phyloP scores from a whole-genome alignment of 2,888 invertebrate species.

The Cerastis leucographa region DNA sequence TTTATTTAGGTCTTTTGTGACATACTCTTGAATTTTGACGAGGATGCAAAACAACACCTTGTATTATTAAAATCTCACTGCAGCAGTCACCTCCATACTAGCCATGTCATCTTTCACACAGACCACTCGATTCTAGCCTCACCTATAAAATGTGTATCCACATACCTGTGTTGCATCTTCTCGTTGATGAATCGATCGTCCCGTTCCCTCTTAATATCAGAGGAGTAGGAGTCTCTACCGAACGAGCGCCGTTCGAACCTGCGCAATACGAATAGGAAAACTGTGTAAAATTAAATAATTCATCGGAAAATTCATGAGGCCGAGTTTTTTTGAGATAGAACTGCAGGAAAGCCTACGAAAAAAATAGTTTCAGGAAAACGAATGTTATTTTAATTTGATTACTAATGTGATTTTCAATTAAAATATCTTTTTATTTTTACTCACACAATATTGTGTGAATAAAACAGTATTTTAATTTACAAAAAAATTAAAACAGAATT shows the following conservation, averaged over 20 bases:
- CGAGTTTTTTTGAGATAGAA: not conserved
- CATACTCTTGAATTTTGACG: no score
- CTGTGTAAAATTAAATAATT: not conserved
- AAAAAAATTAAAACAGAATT: not conserved
- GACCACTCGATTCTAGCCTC: not conserved
- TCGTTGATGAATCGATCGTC: conserved; percentile 88
- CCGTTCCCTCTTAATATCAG: conserved; percentile 88
- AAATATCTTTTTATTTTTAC: not conserved
- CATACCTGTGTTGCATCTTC: conserved; percentile 84
- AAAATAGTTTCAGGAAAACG: not conserved
- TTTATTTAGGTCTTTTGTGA: no score
- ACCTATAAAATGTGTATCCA: not conserved
- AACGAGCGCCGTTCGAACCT: conserved; percentile 91
- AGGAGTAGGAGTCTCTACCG: conserved; percentile 90
- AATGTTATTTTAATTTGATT: not conserved
- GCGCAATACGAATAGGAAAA: conserved; percentile 9
- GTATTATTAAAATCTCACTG: no score
- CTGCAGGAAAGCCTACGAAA: not conserved
- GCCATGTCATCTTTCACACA: no score
- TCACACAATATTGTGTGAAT: not conserved
- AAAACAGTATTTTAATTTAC: no score
- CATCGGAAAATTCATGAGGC: not conserved
- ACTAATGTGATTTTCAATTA: not conserved
- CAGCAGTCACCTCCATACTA: no score
- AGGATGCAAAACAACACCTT: no score